These are phyloP conservation scores for Leucoraja erinaceus DNA, from an alignment of 2,113 vertebrate genomes.

Conservation along the genomic window DNA sequence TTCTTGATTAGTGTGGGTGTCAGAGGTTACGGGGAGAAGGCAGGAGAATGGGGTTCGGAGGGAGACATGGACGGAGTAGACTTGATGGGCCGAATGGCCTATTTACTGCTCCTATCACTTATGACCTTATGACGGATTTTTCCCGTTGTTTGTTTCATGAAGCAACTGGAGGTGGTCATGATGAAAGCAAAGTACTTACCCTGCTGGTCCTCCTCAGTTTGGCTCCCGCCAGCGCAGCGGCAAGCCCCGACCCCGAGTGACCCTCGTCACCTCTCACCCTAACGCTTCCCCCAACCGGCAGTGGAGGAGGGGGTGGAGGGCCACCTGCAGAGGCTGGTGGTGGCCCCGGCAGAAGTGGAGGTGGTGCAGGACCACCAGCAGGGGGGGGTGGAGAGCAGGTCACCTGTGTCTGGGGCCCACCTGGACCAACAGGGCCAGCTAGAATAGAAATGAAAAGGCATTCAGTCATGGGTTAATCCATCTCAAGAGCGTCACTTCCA, in stretches of 20 bases:
- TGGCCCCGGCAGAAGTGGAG: slow-evolving; percentile 80
- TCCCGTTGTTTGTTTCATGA: background rate
- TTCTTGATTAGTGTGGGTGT: no score
- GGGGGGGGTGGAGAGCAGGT: slow-evolving; percentile 56
- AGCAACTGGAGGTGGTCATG: background rate
- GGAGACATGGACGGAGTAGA: no score
- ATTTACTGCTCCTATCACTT: no score
- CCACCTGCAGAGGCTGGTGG: slow-evolving; percentile 70
- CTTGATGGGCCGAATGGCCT: no score
- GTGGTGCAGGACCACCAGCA: slow-evolving; percentile 77
- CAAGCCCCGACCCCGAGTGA: slow-evolving; percentile 74
- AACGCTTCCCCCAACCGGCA: slow-evolving; percentile 66
- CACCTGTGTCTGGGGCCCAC: slow-evolving; percentile 70
- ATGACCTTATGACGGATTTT: background rate
- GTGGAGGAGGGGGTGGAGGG: slow-evolving; percentile 74
- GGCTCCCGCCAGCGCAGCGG: slow-evolving; percentile 89
- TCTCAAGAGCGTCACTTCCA: background rate
- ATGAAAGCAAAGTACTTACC: slow-evolving; percentile 55
- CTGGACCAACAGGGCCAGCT: slow-evolving; percentile 77
- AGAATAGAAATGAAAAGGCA: slow-evolving; percentile 50
- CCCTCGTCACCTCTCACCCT: slow-evolving; percentile 63
- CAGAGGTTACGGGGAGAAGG: no score
- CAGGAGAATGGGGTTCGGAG: no score
- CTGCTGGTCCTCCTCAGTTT: slow-evolving; percentile 90
- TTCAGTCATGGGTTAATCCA: background rate